Percentiles rank a stretch among this genome's conserved stretches.
Evolutionary conservation across 2,888 invertebrate species (phyloP).

Genomic region (Apoderus coryli): DNA sequence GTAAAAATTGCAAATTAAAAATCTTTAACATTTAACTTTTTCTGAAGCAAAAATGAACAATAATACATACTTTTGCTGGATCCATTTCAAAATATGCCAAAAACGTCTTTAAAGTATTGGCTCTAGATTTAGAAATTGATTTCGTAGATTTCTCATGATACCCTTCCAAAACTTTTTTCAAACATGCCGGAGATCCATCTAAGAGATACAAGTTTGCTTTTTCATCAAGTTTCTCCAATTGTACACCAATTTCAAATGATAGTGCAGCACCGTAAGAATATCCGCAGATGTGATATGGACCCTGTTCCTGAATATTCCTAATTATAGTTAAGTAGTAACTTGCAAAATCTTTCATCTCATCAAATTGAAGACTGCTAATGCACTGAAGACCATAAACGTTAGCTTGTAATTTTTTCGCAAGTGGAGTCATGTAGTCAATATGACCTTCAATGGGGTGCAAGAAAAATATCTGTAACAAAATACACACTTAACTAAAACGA

Average conservation of each 20-base stretch:
- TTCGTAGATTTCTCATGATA: slow-evolving; percentile 7
- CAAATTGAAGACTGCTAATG: slow-evolving; percentile 9
- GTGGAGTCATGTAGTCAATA: slow-evolving; percentile 11
- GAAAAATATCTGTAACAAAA: slow-evolving; percentile 16
- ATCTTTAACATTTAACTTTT: no score
- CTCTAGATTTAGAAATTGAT: slow-evolving; percentile 8
- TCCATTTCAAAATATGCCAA: slow-evolving; percentile 10
- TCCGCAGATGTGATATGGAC: slow-evolving; percentile 17
- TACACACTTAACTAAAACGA: not conserved
- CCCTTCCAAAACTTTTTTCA: slow-evolving; percentile 11
- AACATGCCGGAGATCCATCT: slow-evolving; percentile 15
- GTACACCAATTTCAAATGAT: slow-evolving; percentile 15
- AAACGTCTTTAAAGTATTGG: slow-evolving; percentile 11
- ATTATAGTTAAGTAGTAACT: slow-evolving; percentile 11
- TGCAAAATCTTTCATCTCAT: slow-evolving; percentile 12
- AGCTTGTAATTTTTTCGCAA: slow-evolving; percentile 15
- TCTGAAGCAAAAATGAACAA: no score
- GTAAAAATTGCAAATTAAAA: no score
- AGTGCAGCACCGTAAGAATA: slow-evolving; percentile 17
- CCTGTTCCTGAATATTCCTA: slow-evolving; percentile 13
- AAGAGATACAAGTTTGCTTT: slow-evolving; percentile 13
- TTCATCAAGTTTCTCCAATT: slow-evolving; percentile 15
- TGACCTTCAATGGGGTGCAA: slow-evolving; percentile 18
- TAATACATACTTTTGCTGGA: slow-evolving; percentile 11
- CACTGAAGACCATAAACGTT: slow-evolving; percentile 17